phyloP scores from a whole-genome alignment of 23 tunicate genomes.

The Trididemnum miniatum region DNA sequence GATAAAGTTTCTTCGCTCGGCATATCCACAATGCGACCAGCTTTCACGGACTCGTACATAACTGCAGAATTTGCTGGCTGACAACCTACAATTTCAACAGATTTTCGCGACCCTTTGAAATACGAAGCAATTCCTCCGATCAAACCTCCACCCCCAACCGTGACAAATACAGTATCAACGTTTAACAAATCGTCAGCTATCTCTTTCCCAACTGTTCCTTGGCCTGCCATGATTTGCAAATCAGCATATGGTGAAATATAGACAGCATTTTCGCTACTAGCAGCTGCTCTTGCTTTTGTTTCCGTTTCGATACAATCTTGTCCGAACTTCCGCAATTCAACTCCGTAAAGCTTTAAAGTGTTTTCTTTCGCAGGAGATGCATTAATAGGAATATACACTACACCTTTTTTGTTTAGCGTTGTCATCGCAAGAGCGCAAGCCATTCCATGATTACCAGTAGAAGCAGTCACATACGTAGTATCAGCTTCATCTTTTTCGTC shows the following conservation, averaged over 20 bases:
- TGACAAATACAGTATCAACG: constrained; percentile 81
- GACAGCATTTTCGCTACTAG: constrained; percentile 23
- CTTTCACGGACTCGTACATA: constrained; percentile 81
- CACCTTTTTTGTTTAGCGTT: constrained; percentile 48
- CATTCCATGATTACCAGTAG: constrained; percentile 91
- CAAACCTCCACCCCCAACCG: constrained; percentile 96
- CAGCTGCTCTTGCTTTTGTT: constrained; percentile 47
- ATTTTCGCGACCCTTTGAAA: constrained; percentile 23
- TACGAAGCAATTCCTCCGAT: constrained; percentile 80
- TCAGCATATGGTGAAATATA: constrained; percentile 94
- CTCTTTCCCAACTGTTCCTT: constrained; percentile 88
- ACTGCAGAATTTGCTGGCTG: constrained; percentile 79
- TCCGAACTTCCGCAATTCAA: constrained; percentile 62
- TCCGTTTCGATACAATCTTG: constrained; percentile 77
- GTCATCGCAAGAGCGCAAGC: constrained; percentile 60
- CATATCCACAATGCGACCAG: constrained; percentile 74
- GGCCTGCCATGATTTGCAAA: constrained; percentile 70
- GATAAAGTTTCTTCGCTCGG: constrained; percentile 79
- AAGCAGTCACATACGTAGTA: constrained; percentile 57
- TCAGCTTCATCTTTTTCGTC: not conserved
- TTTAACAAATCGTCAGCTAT: constrained; percentile 52
- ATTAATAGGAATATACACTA: constrained; percentile 59
- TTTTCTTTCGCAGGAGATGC: constrained; percentile 54
- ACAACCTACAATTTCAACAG: constrained; percentile 75
- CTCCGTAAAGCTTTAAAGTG: constrained; percentile 29